Evolutionary conservation across 92 coral and sea anemone species (phyloP).

Genomic region (Nematostella vectensis): DNA sequence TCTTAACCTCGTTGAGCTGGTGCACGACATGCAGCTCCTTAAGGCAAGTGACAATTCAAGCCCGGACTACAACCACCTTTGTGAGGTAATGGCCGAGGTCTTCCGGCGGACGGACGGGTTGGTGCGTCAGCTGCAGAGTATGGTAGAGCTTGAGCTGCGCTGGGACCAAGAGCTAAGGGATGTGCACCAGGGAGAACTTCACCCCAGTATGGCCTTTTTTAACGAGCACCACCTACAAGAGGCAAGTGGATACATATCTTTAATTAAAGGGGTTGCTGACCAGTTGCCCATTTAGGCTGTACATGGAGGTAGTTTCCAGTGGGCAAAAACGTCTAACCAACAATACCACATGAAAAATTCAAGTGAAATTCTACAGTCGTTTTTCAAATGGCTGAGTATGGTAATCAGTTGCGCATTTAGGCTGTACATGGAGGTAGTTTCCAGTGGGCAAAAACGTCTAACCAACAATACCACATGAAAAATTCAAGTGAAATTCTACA

Average conservation of each 20-base stretch:
- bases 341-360: no score
- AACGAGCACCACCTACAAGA: constrained; percentile 94
- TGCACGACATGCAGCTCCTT: constrained; percentile 56
- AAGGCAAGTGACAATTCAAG: constrained; percentile 54
- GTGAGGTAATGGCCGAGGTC: constrained; percentile 67
- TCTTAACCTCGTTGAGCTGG: constrained; percentile 48
- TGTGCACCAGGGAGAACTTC: constrained; percentile 51
- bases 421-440: no score
- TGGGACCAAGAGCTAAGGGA: constrained; percentile 91
- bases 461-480: no score
- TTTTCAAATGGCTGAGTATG: no score
- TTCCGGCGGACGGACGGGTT: constrained; percentile 72
- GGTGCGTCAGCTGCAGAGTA: constrained; percentile 76
- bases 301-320: no score
- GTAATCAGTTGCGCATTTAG: no score
- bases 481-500: no score
- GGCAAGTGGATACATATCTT: constrained; percentile 35
- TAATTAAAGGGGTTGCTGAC: background rate
- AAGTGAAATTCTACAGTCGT: no score
- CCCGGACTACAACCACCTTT: constrained; percentile 45
- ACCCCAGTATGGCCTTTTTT: constrained; percentile 94
- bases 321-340: no score
- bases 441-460: no score
- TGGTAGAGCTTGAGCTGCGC: constrained; percentile 89
- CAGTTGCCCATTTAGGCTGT: no score